Evolutionary conservation across 1,140 invertebrate species (phyloP), one percentile per base, ranked within the genome.

Genomic region (Sweltsa coloradensis): DNA sequence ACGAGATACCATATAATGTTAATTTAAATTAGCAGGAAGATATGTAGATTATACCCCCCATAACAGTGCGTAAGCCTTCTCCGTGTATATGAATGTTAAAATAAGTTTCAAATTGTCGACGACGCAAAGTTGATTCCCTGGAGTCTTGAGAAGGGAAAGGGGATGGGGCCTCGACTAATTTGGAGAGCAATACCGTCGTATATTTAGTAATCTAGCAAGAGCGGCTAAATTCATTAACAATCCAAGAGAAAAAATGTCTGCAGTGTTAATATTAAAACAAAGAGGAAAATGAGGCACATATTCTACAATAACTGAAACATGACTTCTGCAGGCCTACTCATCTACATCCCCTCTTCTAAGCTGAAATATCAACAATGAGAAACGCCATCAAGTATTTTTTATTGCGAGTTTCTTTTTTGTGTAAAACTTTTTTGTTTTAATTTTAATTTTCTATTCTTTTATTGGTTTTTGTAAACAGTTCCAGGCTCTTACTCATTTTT

Each of bases 51-150:
- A 48, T 27, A 31, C 36, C 34, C 23, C 37, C 24, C 27, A 41
- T 31, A 23, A 22, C 13, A 16, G 26, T 18, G 53, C 53, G 27
- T 47, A 52, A 50, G 48, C 49, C 52, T 50, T 45, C 53, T 53
- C 55, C 53, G 56, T 55, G 52, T 60, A 61, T 63, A 64, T 64
- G 62, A 64, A 64, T 64, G 62, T 64, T 64, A 64, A 64, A 64
- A 64, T 64, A 64, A 64, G 61, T 64, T 64, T 64, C 61, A 64
- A 64, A 64, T 64, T 64, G 62, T 64, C 62, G 61, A 59, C 61
- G 61, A 60, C 61, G 60, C 59, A 25, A 63, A 63, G 54, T 63
- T 63, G 46, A 44, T 39, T 60, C 59, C 54, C 59, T 45, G 34
- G 55, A 54, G 59, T 44, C 27, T 37, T 25, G 26, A 24, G 41